phyloP scores from a whole-genome alignment of 1,140 invertebrate species.

The Ips nitidus region DNA sequence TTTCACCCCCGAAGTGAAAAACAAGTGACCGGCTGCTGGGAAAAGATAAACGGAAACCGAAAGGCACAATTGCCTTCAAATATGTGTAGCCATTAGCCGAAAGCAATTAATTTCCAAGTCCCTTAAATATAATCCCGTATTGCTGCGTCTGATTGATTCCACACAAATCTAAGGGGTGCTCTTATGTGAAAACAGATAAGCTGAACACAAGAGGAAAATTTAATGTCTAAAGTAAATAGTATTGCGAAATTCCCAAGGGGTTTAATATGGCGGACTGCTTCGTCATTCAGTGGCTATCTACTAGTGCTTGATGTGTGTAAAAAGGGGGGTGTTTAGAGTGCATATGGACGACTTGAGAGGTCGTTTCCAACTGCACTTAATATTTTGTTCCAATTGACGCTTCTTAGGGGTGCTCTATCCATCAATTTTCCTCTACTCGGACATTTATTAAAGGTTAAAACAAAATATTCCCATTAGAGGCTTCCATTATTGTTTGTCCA shows the following conservation, averaged over 20 bases:
- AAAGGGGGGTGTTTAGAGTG: conserved; percentile 1
- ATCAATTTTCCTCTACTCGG: too few species aligned
- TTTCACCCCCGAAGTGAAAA: not conserved
- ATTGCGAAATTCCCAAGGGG: conserved; percentile 32
- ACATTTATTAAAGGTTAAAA: too few species aligned
- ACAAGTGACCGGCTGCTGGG: conserved; percentile 1
- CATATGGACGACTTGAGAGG: conserved; percentile 3
- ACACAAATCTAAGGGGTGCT: conserved; percentile 28
- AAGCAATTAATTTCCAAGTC: conserved; percentile 29
- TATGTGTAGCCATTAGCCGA: conserved; percentile 4
- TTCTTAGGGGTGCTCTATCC: too few species aligned
- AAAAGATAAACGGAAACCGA: conserved; percentile 20
- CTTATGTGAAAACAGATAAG: conserved; percentile 35
- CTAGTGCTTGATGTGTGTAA: conserved; percentile 2
- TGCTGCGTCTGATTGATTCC: conserved; percentile 33
- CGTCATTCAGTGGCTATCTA: conserved; percentile 25
- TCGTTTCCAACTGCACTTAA: not conserved
- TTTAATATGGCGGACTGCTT: conserved; percentile 27
- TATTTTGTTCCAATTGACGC: too few species aligned
- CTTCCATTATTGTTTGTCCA: too few species aligned
- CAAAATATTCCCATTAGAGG: too few species aligned
- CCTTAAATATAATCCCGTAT: conserved; percentile 27
- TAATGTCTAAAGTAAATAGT: conserved; percentile 37
- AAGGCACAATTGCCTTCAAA: conserved; percentile 17
- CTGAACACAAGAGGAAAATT: conserved; percentile 27